These are phyloP conservation scores for Actenoides hombroni DNA, from an alignment of 2,113 vertebrate genomes.

Conservation along the genomic window DNA sequence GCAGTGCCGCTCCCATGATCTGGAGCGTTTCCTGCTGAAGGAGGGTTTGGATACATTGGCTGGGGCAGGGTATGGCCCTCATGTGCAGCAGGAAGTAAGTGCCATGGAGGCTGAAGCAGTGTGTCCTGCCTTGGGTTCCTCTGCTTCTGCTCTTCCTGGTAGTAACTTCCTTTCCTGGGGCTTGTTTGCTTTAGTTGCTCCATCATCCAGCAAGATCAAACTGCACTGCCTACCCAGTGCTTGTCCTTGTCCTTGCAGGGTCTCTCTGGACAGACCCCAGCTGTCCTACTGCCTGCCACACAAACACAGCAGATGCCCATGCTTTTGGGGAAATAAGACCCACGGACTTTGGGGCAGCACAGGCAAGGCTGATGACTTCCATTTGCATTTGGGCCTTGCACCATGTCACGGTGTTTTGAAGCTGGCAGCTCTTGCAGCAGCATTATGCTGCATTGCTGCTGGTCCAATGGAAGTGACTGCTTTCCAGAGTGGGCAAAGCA, in stretches of 20 bases:
- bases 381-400: not conserved
- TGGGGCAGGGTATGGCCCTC: accelerated
- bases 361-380: not conserved
- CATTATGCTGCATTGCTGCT: not conserved
- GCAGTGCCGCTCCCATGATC: accelerated
- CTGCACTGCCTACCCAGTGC: accelerated
- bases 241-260: not conserved
- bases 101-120: not conserved
- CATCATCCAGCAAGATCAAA: not conserved
- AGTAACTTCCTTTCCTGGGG: not conserved
- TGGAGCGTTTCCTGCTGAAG: not conserved
- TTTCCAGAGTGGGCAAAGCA: not conserved
- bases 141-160: not conserved
- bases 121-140: not conserved
- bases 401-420: accelerated
- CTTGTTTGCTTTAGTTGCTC: not conserved
- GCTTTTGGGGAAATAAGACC: not conserved
- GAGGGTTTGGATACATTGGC: not conserved
- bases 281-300: not conserved
- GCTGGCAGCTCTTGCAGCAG: not conserved
- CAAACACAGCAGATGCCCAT: not conserved
- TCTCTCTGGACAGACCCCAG: accelerated
- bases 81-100: not conserved
- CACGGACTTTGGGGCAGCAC: not conserved
- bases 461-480: accelerated